Base-by-base conservation (phyloP, 2,888 invertebrate species). In the Patella pellucida region DNA sequence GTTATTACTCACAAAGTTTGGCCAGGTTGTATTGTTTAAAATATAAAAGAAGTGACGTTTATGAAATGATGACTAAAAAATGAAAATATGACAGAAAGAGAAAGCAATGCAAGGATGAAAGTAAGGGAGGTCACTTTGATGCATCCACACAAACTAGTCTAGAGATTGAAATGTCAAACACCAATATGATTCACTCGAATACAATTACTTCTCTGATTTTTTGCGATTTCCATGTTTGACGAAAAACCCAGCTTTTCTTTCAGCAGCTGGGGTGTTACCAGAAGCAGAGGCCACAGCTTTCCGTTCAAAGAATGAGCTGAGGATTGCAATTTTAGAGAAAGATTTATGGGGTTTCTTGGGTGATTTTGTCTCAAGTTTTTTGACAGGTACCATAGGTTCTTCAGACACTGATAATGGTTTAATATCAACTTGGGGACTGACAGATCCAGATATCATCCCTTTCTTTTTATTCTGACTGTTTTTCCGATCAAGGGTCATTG, bases 301-400 rank as follows among this genome's bases (percentile, higher is more conserved):
- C 76, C 85, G 83, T 78, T 88, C 88, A 82, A 88, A 88, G 79
- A 86, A 87, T 7, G 86, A 86, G 78, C 87, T 87, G 12, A 88
- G 80, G 52, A 87, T 84, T n/a, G 87, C 86, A 73, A 87, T 88
- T 81, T 87, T 87, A 16, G 86, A 84, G 71, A 86, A 82, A 52
- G 74, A 56, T 52, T 75, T 74, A 2, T 74, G 75, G 15, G 75
- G 41, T 74, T 75, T 75, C 52, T 72, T 74, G 7, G 56, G 72
- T 19, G 77, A 78, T 67, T 76, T 78, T 19, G 69, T 68, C 27
- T 78, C 72, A 11, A 76, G 50, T 68, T 80, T 80, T 71, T 81
- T 82, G 14, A 71, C 70, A 15, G 79, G 74, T 15, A 75, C 70
- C 12, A 73, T 52, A 12, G 79, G 79, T 54, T 78, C 78, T n/a